Conservation (phyloP, 2,888 invertebrate species). For the Perithous albicinctus region DNA sequence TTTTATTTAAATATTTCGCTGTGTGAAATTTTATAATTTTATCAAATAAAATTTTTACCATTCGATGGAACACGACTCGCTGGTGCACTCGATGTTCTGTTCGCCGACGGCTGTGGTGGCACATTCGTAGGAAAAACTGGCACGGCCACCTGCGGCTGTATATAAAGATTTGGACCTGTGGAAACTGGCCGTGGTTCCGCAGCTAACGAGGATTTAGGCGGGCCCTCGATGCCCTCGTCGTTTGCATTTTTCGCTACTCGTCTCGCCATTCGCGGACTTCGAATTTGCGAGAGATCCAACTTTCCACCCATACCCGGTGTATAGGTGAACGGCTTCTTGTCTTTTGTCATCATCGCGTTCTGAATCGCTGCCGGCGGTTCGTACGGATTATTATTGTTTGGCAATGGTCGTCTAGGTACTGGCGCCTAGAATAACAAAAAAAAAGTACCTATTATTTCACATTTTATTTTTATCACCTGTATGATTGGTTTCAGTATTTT, state of each 20-base stretch:
- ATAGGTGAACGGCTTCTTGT: conserved; percentile 98
- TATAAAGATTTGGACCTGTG: conserved; percentile 85
- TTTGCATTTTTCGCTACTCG: conserved; percentile 90
- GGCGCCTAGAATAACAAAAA: conserved; percentile 43
- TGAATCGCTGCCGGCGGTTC: conserved; percentile 96
- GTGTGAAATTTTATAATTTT: no score
- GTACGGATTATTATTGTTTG: conserved; percentile 74
- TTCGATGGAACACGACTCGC: conserved; percentile 70
- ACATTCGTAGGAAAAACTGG: conserved; percentile 87
- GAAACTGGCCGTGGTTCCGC: conserved; percentile 78
- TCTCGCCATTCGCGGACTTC: conserved; percentile 95
- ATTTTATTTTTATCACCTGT: background rate
- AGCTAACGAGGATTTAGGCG: conserved; percentile 86
- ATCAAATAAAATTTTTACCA: conserved; percentile 58
- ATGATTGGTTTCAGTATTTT: background rate
- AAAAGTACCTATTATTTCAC: background rate
- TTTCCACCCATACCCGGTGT: conserved; percentile 92
- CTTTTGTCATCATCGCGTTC: conserved; percentile 97
- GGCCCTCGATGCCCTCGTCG: conserved; percentile 88
- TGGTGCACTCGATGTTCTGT: conserved; percentile 64
- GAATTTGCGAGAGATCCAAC: conserved; percentile 95
- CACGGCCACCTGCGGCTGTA: conserved; percentile 88
- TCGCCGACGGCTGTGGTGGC: conserved; percentile 78
- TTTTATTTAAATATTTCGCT: background rate
- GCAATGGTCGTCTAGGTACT: conserved; percentile 69